Conservation (phyloP, 1,140 invertebrate genomes). For the Cherax destructor region DNA sequence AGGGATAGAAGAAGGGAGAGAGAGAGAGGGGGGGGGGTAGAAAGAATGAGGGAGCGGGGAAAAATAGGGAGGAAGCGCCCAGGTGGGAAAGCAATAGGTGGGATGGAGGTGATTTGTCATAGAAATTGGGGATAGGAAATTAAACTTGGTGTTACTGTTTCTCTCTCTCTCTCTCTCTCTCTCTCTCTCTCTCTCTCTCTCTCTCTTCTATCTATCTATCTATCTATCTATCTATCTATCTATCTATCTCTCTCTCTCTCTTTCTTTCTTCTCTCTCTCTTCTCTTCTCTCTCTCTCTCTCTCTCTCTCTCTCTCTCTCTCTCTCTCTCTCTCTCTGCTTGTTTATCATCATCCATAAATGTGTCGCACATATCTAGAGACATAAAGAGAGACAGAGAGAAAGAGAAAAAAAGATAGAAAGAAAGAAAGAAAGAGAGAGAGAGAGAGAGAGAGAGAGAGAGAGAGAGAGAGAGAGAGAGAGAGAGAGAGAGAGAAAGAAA, state of each 20-base stretch:
- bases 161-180: neutral
- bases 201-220: too few species aligned
- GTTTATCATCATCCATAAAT: too few species aligned
- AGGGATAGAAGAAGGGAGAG: too few species aligned
- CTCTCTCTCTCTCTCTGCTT: conserved; percentile 5
- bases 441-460: conserved; percentile 22
- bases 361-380: too few species aligned
- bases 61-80: neutral
- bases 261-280: conserved; percentile 12
- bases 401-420: too few species aligned
- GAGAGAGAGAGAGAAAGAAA: neutral
- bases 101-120: conserved; percentile 1
- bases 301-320: neutral
- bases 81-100: neutral
- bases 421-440: too few species aligned
- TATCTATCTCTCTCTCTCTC: neutral
- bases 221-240: too few species aligned
- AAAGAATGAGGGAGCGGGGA: neutral
- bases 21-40: neutral
- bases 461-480: neutral
- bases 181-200: too few species aligned
- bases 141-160: neutral
- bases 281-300: neutral
- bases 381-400: too few species aligned
- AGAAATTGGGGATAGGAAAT: conserved; percentile 1